Base-by-base conservation (phyloP, 1,140 invertebrate genomes). In the Aphidius gifuensis region DNA sequence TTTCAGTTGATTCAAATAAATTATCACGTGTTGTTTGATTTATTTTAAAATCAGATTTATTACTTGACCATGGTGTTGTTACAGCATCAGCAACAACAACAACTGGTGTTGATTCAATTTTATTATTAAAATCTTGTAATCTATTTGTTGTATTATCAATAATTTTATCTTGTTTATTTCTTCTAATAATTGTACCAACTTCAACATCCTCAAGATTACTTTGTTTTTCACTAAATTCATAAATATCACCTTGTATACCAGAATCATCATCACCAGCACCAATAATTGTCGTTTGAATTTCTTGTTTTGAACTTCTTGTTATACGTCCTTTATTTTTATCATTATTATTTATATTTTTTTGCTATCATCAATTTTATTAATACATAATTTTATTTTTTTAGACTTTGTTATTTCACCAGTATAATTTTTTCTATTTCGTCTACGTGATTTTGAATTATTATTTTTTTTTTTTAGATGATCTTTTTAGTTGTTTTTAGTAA, bases 171-270 rank as follows among this genome's bases (percentile, higher is more conserved):
- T 66, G 63, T 45, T 68, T 71, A 38, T 69, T 71, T 9, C 60
- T 58, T 42, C 72, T 66, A 46, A 73, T 72, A 47, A 71, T 72
- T 6, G 75, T 70, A 1, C 74, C 66, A 59, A 78, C 67, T 53
- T 69, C 72, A 57, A 80, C 67, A 40, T 79, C 74, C 48, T 80
- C 78, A 55, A 80, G 44, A 48, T 80, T 80, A 57, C 78, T 79
- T 16, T 80, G 78, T 46, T 77, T 78, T 56, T 81, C 80, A 54
- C 67, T 80, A 59, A 81, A 81, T 46, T 81, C 79, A 51, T 81
- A 81, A 60, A 81, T 81, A 60, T 81, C 79, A 9, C 78, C 79
- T 60, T 81, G 80, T 54, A 81, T 81, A 0, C 80, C 80, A 0
- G 78, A 80, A 68, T 81, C 80, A 43, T 81, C 80, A 16, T 81